Base-by-base conservation (phyloP, 2,113 vertebrate species). In the Pontoporia blainvillei region DNA sequence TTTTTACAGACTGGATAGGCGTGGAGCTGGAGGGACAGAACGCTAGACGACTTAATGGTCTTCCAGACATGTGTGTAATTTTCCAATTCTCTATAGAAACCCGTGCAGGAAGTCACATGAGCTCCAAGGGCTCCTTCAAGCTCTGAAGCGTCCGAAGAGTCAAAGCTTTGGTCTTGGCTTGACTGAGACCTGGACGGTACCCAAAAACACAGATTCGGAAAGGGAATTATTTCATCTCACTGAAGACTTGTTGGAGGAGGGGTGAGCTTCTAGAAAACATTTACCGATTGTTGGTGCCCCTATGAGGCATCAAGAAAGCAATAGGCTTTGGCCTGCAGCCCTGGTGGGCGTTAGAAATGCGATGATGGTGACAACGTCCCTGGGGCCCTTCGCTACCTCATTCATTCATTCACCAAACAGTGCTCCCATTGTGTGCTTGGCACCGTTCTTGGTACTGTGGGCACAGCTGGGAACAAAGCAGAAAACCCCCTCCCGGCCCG, bases 11-110 rank as follows among this genome's bases (percentile, higher is more conserved):
- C 52, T 3, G 21, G 17, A 2, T 8, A 61, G 25, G 8, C 0
- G 3, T 67, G 67, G 78, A 46, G 15, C 59, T 6, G 10, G 36
- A 81, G n/a, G n/a, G 25, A 23, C 2, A 2, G 23, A 73, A 10
- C 13, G 8, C 12, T 8, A 1, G 23, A 3, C 29, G n/a, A 12
- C 31, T 14, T 1, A 2, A 36, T 6, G 17, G 6, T 11, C n/a
- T 64, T 83, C 20, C 13, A 2, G 54, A 20, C 17, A 2, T 5
- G 0, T 0, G n/a, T 23, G 64, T 59, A 29, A 52, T 52, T 52
- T 52, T 52, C 52, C 52, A 8, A 13, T 8, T 59, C 27, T 59
- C 2, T 13, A 12, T 4, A n/a, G 61, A 73, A 84, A 64, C 23
- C 11, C 21, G 3, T 18, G 10, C 21, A 41, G 34, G 57, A 59